Conservation (phyloP, 2,888 invertebrate genomes). For the Synergus japonicus region DNA sequence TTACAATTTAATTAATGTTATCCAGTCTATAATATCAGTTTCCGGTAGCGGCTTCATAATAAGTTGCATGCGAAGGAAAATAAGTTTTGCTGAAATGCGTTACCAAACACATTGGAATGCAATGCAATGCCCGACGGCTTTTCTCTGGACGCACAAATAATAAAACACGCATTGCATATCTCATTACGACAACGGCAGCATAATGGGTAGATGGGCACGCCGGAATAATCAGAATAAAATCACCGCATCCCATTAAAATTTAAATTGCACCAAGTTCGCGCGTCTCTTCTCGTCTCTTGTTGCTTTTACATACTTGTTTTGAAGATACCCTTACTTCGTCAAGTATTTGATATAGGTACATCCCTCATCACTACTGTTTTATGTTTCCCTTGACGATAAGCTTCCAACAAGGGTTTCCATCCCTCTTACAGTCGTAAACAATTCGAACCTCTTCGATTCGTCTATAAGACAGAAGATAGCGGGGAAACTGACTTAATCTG, state of each 20-base stretch:
- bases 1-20: slow-evolving; percentile 30
- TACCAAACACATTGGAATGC: slow-evolving; percentile 41
- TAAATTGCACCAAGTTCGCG: slow-evolving; percentile 55
- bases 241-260: slow-evolving; percentile 56
- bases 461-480: not conserved
- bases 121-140: slow-evolving; percentile 26
- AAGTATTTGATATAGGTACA: not conserved
- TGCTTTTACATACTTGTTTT: not conserved
- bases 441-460: not conserved
- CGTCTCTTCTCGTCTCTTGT: slow-evolving; percentile 37
- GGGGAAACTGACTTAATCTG: slow-evolving; percentile 3
- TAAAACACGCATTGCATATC: slow-evolving; percentile 51
- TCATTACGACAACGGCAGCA: slow-evolving; percentile 49
- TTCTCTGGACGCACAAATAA: slow-evolving; percentile 29
- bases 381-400: not conserved
- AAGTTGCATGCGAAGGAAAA: slow-evolving; percentile 26
- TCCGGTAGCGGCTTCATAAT: slow-evolving; percentile 18
- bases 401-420: not conserved
- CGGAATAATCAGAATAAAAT: slow-evolving; percentile 44
- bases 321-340: not conserved
- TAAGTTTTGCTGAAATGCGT: slow-evolving; percentile 33
- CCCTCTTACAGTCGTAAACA: not conserved
- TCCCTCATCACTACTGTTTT: not conserved
- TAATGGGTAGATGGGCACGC: slow-evolving; percentile 17
- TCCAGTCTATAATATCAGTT: slow-evolving; percentile 28